Base-by-base conservation (phyloP, 2,888 invertebrate genomes). In the Arge pagana region DNA sequence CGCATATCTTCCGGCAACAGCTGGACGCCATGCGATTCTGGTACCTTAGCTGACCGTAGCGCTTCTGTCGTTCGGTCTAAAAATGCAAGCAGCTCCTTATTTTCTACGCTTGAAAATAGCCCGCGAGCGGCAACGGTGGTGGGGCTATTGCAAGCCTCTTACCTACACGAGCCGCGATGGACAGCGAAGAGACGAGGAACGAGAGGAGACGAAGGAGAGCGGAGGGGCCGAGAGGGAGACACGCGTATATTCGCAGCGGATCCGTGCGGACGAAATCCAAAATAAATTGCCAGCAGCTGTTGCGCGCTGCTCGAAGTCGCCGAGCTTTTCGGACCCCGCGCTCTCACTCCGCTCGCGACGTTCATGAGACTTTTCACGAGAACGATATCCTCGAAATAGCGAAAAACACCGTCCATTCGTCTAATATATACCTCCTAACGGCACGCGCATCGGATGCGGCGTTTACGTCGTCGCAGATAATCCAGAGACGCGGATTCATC, bases 251-350 rank as follows among this genome's bases (percentile, higher is more conserved):
- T 30, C 36, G 13, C 13, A 18, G 16, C 23, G 4, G 19, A 33
- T 30, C 26, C 50, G 50, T 43, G 54, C 58, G 55, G 43, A 60
- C 64, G 63, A 66, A 68, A 70, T 73, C 68, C 64, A 71, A 74
- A 74, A 74, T 74, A 73, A 74, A 74, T 74, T 68, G 68, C 62
- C 61, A 63, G 65, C 73, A 74, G 72, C 71, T 74, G 73, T 69
- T 68, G 67, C 68, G 63, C 61, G 58, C 62, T n/a, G n/a, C n/a
- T n/a, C n/a, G n/a, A n/a, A n/a, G n/a, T n/a, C n/a, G n/a, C n/a
- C n/a, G n/a, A n/a, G n/a, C n/a, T n/a, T n/a, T n/a, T n/a, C n/a
- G n/a, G n/a, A n/a, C n/a, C n/a, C n/a, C n/a, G n/a, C n/a, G n/a
- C n/a, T n/a, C n/a, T n/a, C n/a, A n/a, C n/a, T n/a, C n/a, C n/a